Evolutionary conservation across 2,113 vertebrate species (phyloP).

Genomic region (Colossoma macropomum): DNA sequence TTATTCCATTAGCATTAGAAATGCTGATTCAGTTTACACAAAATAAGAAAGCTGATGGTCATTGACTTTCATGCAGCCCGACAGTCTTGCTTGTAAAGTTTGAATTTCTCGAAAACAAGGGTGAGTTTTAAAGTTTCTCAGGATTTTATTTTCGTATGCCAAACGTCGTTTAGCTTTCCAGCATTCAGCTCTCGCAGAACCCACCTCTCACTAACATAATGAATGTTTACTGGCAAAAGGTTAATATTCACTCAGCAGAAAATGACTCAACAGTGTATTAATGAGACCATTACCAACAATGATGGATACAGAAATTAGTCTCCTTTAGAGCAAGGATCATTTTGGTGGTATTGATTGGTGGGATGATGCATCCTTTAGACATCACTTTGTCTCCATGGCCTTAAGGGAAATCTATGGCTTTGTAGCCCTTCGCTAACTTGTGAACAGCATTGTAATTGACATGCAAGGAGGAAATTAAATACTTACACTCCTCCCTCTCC

Average conservation of each 20-base stretch:
- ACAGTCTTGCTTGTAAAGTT: no score
- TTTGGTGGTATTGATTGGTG: constrained; percentile 69
- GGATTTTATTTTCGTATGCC: constrained; percentile 61
- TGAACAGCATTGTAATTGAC: background rate
- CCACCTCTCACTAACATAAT: constrained; percentile 75
- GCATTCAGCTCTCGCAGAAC: constrained; percentile 65
- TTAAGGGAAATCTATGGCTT: constrained; percentile 7
- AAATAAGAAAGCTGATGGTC: no score
- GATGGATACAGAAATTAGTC: constrained; percentile 78
- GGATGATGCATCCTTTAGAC: constrained; percentile 67
- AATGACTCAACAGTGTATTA: constrained; percentile 80
- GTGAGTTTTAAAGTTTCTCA: constrained; percentile 47
- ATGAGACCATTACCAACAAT: constrained; percentile 79
- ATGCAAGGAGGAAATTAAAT: background rate
- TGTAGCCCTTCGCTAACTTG: background rate
- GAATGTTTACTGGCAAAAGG: constrained; percentile 79
- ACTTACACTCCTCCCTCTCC: background rate
- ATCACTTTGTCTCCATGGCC: constrained; percentile 64
- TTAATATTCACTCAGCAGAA: constrained; percentile 82
- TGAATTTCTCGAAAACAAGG: background rate
- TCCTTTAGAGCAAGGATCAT: constrained; percentile 65
- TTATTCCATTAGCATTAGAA: no score
- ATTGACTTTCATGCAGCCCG: no score
- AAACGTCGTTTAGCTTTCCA: constrained; percentile 62
- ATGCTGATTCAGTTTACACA: no score